phyloP scores from a whole-genome alignment of 2,888 invertebrate genomes.

The Furcula furcula region DNA sequence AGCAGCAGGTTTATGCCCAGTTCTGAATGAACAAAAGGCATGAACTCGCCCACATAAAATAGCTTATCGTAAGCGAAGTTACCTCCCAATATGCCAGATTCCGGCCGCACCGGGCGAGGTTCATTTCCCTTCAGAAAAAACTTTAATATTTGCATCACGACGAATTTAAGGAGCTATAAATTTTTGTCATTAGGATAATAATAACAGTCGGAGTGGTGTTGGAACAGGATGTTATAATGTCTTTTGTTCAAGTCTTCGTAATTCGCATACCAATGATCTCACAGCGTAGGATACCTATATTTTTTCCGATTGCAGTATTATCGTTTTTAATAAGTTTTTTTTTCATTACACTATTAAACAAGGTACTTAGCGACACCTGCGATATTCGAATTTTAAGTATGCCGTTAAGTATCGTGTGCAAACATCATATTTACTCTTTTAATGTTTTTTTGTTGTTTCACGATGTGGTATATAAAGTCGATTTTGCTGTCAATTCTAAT shows the following conservation, averaged over 20 bases:
- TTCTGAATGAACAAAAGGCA: slow-evolving; percentile 33
- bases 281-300: slow-evolving; percentile 42
- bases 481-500: slow-evolving; percentile 23
- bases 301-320: slow-evolving; percentile 48
- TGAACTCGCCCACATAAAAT: slow-evolving; percentile 35
- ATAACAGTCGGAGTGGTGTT: slow-evolving; percentile 68
- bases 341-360: slow-evolving; percentile 50
- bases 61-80: slow-evolving; percentile 30
- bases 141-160: slow-evolving; percentile 74
- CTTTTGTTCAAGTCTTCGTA: slow-evolving; percentile 73
- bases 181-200: slow-evolving; percentile 79
- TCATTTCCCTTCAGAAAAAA: slow-evolving; percentile 49
- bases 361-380: slow-evolving; percentile 47
- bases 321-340: slow-evolving; percentile 46
- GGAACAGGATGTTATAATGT: slow-evolving; percentile 78
- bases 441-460: slow-evolving; percentile 25
- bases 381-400: slow-evolving; percentile 40
- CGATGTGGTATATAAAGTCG: slow-evolving; percentile 23
- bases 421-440: slow-evolving; percentile 37
- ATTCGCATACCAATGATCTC: slow-evolving; percentile 74
- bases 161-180: slow-evolving; percentile 77
- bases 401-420: slow-evolving; percentile 37
- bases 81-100: slow-evolving; percentile 37
- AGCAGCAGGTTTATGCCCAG: slow-evolving; percentile 28
- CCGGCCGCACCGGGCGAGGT: slow-evolving; percentile 19